Base-by-base conservation (phyloP, 2,888 invertebrate species). In the Oligia latruncula region DNA sequence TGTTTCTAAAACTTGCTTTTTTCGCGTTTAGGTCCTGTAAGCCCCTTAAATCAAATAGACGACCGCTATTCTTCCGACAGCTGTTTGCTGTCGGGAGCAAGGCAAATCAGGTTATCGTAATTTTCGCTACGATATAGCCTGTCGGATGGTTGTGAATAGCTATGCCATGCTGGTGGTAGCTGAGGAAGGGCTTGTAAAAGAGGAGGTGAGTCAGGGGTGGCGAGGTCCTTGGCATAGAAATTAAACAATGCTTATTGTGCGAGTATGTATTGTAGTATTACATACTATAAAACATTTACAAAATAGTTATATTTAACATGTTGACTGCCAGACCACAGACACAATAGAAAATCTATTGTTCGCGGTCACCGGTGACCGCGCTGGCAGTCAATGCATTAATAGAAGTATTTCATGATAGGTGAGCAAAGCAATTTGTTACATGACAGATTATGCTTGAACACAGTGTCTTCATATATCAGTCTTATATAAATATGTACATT, bases 371-470 rank as follows among this genome's bases (percentile, higher is more conserved):
- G n/a, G n/a, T n/a, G n/a, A n/a, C n/a, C n/a, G n/a, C n/a, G n/a
- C n/a, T n/a, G n/a, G n/a, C n/a, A n/a, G n/a, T n/a, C n/a, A n/a
- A n/a, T n/a, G n/a, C n/a, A n/a, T n/a, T n/a, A 49, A 70, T 68
- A 78, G 20, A 46, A 64, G 8, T 17, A 55, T 71, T 76, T 46
- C 68, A 68, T 55, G 15, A 43, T 9, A 75, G n/a, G n/a, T 76
- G 46, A 73, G 40, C 20, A 68, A 74, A 70, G 62, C 62, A 62
- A 78, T 84, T 77, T 62, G 9, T 84, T 68, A 74, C 0, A 17
- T 55, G 78, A 52, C 78, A 85, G 85, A 76, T 82, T 78, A 82
- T 62, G 20, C 52, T 65, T 55, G 46, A 74, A 58, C 29, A 75
- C 62, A 73, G 40, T 81, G 35, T 71, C 43, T 40, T 62, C 43